Percentiles rank a stretch among this genome's conserved stretches.
phyloP scores from a whole-genome alignment of 2,797 vertebrate genomes.

The Pelochelys cantorii region DNA sequence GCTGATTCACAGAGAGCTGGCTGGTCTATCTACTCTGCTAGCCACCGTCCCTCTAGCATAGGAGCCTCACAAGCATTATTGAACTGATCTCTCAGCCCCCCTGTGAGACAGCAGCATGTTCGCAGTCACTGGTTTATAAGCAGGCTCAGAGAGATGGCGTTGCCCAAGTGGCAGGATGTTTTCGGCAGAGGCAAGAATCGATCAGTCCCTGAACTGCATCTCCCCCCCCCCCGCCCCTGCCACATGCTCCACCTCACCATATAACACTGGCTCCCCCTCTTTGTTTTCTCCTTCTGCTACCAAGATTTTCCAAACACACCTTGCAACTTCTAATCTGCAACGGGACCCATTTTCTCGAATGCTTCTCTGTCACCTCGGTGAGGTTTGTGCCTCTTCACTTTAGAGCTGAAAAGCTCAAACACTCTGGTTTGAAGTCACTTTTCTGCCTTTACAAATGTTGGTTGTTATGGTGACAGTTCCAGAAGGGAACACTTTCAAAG shows the following conservation, averaged over 20 bases:
- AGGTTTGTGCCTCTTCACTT: fast-evolving
- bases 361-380: not conserved
- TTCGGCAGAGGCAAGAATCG: not conserved
- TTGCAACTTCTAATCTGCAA: not conserved
- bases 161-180: not conserved
- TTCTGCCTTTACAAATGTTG: not conserved
- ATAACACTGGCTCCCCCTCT: not conserved
- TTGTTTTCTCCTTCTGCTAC: fast-evolving
- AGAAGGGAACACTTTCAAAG: not conserved
- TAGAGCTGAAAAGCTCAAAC: fast-evolving
- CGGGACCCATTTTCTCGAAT: not conserved
- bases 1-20: not conserved
- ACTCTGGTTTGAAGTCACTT: not conserved
- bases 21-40: not conserved
- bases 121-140: not conserved
- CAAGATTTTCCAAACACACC: fast-evolving
- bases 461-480: conserved; percentile 55
- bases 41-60: not conserved
- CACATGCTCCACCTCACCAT: fast-evolving
- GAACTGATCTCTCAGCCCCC: not conserved
- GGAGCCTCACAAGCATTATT: not conserved
- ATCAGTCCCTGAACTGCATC: not conserved
- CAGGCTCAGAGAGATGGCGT: not conserved
- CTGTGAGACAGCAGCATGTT: not conserved
- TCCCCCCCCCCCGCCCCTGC: too few relatives aligned